phyloP scores from a whole-genome alignment of 2,888 invertebrate genomes.

The Brachyopa scutellaris region DNA sequence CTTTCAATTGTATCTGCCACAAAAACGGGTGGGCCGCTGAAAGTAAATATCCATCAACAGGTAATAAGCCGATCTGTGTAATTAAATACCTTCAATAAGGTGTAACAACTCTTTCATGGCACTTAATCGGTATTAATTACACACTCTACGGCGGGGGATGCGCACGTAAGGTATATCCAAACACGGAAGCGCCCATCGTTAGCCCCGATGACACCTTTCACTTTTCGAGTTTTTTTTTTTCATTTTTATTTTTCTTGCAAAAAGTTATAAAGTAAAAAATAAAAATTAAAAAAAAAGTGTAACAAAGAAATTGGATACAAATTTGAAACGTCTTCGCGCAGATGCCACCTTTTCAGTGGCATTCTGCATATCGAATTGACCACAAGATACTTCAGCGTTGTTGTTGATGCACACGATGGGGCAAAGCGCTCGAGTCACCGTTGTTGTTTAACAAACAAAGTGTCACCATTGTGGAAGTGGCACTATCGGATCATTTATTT shows the following conservation, averaged over 20 bases:
- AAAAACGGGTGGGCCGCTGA: neutral
- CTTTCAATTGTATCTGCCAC: slow-evolving; percentile 19
- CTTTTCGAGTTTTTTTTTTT: slow-evolving; percentile 15
- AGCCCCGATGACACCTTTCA: slow-evolving; percentile 57
- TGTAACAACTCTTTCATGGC: slow-evolving; percentile 38
- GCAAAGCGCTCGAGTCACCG: neutral
- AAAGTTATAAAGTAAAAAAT: neutral
- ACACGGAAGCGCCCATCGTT: slow-evolving; percentile 35
- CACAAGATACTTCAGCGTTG: neutral
- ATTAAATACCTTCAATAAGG: slow-evolving; percentile 47
- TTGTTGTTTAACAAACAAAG: slow-evolving; percentile 7
- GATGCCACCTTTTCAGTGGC: slow-evolving; percentile 19
- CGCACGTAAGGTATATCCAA: slow-evolving; percentile 24
- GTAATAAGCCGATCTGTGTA: slow-evolving; percentile 35
- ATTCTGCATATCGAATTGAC: slow-evolving; percentile 36
- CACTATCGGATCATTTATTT: slow-evolving; percentile 16
- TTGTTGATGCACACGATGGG: neutral
- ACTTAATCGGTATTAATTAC: slow-evolving; percentile 46
- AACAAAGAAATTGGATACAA: slow-evolving; percentile 10
- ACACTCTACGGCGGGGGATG: neutral
- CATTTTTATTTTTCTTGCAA: neutral
- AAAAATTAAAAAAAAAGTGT: neutral
- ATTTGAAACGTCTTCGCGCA: neutral
- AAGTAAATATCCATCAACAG: slow-evolving; percentile 2
- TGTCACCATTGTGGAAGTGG: slow-evolving; percentile 3